phyloP scores from a whole-genome alignment of 2,113 vertebrate genomes.

The Barnardius zonarius region DNA sequence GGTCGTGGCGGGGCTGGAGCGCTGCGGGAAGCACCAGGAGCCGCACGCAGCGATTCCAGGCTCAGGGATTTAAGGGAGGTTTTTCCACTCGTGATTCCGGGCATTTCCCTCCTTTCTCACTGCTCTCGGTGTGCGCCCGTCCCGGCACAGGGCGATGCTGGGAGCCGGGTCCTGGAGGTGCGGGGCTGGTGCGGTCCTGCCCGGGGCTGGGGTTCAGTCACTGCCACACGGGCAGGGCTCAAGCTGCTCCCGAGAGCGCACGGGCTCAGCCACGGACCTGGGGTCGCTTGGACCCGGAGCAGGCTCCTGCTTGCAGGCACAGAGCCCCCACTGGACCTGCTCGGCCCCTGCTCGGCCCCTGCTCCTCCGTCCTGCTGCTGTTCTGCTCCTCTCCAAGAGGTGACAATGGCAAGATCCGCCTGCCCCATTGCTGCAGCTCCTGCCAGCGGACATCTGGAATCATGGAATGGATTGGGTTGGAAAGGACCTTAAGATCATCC shows the following conservation, averaged over 20 bases:
- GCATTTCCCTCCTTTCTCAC: not conserved
- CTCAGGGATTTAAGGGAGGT: not conserved
- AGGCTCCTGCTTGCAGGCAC: not conserved
- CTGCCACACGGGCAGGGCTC: not conserved
- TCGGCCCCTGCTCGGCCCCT: too few relatives aligned
- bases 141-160: not conserved
- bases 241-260: not conserved
- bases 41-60: not conserved
- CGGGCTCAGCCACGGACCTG: too few relatives aligned
- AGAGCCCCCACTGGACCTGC: too few relatives aligned
- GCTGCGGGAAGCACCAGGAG: too few relatives aligned
- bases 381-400: not conserved
- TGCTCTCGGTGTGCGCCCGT: not conserved
- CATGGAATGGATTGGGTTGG: not conserved
- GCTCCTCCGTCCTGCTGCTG: too few relatives aligned
- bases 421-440: not conserved
- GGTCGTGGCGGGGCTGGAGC: accelerated
- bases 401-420: too few relatives aligned
- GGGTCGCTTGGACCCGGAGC: too few relatives aligned
- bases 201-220: not conserved
- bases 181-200: not conserved
- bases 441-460: not conserved
- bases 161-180: too few relatives aligned
- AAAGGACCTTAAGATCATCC: not conserved
- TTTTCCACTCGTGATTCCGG: not conserved